Conservation (phyloP, 2,113 vertebrate genomes). For the Lepisosteus oculatus region DNA sequence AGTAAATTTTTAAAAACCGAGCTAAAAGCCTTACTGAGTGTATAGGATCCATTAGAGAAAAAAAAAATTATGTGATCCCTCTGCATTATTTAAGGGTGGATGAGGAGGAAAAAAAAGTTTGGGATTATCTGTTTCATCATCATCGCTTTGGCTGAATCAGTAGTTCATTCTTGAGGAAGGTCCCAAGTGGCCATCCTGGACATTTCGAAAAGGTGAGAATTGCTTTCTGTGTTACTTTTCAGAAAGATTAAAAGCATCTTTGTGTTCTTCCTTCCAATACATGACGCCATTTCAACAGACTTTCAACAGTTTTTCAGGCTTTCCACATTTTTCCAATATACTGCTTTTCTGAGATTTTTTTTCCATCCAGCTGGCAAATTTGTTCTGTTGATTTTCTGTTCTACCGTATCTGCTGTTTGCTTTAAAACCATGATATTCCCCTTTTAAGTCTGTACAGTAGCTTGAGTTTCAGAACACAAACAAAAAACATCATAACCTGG, state of each 20-base stretch:
- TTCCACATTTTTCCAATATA: conserved; percentile 22
- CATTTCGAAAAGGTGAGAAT: conserved; percentile 35
- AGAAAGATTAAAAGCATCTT: conserved; percentile 47
- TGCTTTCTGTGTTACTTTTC: conserved; percentile 45
- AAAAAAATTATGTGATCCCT: conserved; percentile 71
- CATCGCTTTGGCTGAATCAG: conserved; percentile 38
- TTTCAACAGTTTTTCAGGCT: conserved; percentile 35
- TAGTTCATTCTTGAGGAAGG: conserved; percentile 25
- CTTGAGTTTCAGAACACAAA: neutral
- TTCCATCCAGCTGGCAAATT: neutral
- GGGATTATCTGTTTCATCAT: conserved; percentile 32
- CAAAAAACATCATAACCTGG: neutral
- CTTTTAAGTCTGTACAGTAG: neutral
- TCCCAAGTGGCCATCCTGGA: conserved; percentile 21
- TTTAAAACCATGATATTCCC: too few species aligned
- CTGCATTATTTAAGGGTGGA: conserved; percentile 70
- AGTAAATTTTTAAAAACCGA: conserved; percentile 68
- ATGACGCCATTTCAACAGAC: conserved; percentile 38
- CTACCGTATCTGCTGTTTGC: too few species aligned
- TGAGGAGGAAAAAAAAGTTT: conserved; percentile 52
- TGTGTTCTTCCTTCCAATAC: conserved; percentile 39
- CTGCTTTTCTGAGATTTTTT: conserved; percentile 29
- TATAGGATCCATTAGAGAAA: conserved; percentile 71
- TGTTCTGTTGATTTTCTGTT: too few species aligned
- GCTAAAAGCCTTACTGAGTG: conserved; percentile 71